These are phyloP conservation scores for Hemithea aestivaria DNA, from an alignment of 2,888 invertebrate species.

Conservation along the genomic window DNA sequence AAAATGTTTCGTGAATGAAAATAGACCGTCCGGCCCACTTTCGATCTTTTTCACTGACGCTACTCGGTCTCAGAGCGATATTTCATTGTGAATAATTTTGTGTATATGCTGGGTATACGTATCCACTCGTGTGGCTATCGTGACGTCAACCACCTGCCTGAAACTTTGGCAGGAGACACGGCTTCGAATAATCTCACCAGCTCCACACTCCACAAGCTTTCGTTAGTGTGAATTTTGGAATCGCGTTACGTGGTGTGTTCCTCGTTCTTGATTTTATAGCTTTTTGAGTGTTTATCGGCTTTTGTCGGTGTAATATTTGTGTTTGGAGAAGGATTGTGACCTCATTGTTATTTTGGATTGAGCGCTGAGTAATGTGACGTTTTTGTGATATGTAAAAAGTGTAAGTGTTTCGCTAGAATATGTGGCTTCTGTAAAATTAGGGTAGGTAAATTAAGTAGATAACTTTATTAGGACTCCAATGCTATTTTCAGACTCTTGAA, in stretches of 20 bases:
- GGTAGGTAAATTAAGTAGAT: no score
- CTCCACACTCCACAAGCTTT: conserved; percentile 64
- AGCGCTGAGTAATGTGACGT: conserved; percentile 7
- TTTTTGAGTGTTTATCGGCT: conserved; percentile 2
- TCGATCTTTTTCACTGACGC: conserved; percentile 39
- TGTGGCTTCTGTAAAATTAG: no score
- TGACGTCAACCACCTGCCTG: conserved; percentile 72
- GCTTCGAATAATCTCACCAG: conserved; percentile 69
- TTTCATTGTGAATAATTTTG: conserved; percentile 59
- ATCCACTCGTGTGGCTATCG: conserved; percentile 45
- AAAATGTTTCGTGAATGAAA: conserved; percentile 20
- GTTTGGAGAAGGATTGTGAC: conserved; percentile 5
- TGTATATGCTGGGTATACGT: conserved; percentile 52
- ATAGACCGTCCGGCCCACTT: conserved; percentile 22
- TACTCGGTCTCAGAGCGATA: conserved; percentile 46
- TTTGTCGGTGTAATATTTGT: not conserved
- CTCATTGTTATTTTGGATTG: conserved; percentile 10
- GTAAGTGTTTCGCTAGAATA: no score
- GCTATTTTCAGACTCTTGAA: no score
- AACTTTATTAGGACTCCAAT: no score
- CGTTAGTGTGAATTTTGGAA: conserved; percentile 70
- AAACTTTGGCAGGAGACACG: conserved; percentile 76
- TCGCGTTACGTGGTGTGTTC: conserved; percentile 43
- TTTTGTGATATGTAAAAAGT: conserved; percentile 1
- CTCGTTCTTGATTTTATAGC: conserved; percentile 1